Evolutionary conservation across 2,113 vertebrate species (phyloP).

Genomic region (Leucopsar rothschildi): DNA sequence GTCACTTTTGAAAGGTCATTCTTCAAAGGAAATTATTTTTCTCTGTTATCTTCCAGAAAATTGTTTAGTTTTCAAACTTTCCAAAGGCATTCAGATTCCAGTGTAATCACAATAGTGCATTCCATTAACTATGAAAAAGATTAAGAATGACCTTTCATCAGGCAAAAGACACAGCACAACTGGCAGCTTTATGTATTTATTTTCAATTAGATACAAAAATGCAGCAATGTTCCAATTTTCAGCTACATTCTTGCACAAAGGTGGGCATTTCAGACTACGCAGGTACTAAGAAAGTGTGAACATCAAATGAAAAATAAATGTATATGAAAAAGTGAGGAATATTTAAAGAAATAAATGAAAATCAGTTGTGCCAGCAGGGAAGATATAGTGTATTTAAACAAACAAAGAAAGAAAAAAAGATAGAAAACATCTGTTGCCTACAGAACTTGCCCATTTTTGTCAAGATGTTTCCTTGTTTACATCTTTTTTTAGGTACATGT

Average conservation of each 20-base stretch:
- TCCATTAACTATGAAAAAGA: conserved; percentile 58
- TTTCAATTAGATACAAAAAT: conserved; percentile 52
- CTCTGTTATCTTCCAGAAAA: conserved; percentile 37
- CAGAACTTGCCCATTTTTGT: not conserved
- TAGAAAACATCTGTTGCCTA: not conserved
- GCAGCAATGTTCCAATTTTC: not conserved
- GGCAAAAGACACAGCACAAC: conserved; percentile 31
- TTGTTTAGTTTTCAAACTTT: conserved; percentile 69
- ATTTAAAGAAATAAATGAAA: not conserved
- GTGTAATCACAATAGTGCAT: conserved; percentile 44
- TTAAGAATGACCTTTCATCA: conserved; percentile 66
- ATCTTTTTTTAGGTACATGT: not conserved
- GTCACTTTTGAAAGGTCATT: conserved; percentile 64
- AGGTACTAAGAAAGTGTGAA: not conserved
- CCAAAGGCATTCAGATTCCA: conserved; percentile 51
- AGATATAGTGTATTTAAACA: rapidly evolving
- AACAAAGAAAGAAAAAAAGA: not conserved
- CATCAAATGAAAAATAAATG: not conserved
- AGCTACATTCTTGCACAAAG: not conserved
- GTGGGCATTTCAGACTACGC: not conserved
- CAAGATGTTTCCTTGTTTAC: not conserved
- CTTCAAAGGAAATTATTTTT: conserved; percentile 58
- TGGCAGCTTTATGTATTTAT: conserved; percentile 45
- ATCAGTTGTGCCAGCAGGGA: not conserved
- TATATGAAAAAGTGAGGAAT: not conserved